A percentile compares a stretch with the other conserved stretches of the same genome.
Evolutionary conservation across 2,888 invertebrate species (phyloP).

Genomic region (Drosophila leonis): DNA sequence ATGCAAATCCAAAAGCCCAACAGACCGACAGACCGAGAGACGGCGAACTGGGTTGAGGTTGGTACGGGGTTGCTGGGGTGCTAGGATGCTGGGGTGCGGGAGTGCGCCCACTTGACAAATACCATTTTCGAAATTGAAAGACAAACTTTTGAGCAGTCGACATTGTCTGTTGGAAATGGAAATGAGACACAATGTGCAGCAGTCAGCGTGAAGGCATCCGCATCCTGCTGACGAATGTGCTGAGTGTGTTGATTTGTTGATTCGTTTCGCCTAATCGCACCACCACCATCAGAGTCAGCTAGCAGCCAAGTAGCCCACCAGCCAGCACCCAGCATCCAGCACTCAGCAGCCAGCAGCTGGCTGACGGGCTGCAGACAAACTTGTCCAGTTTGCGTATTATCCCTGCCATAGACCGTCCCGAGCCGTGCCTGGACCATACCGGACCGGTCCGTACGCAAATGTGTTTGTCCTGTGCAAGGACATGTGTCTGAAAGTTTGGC

Average conservation of each 20-base stretch:
- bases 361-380: constrained; percentile 61
- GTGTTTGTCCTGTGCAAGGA: constrained; percentile 75
- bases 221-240: constrained; percentile 82
- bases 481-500: constrained; percentile 69
- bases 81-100: constrained; percentile 4
- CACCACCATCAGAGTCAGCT: constrained; percentile 71
- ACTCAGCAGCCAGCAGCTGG: constrained; percentile 30
- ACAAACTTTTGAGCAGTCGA: constrained; percentile 83
- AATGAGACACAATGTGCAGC: constrained; percentile 80
- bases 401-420: constrained; percentile 38
- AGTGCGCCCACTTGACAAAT: constrained; percentile 79
- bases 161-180: constrained; percentile 72
- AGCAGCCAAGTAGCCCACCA: constrained; percentile 38
- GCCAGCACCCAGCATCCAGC: constrained; percentile 30
- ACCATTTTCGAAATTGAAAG: constrained; percentile 84
- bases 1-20: constrained; percentile 77
- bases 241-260: constrained; percentile 85
- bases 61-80: neutral
- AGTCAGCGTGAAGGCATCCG: constrained; percentile 60
- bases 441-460: constrained; percentile 69
- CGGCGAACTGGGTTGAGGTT: neutral
- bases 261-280: constrained; percentile 84
- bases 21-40: constrained; percentile 35
- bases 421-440: constrained; percentile 13
- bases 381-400: constrained; percentile 78